Percentiles rank a stretch among this genome's conserved stretches.
Evolutionary conservation across 2,888 invertebrate species (phyloP).

Genomic region (Sarcophaga rosellei): DNA sequence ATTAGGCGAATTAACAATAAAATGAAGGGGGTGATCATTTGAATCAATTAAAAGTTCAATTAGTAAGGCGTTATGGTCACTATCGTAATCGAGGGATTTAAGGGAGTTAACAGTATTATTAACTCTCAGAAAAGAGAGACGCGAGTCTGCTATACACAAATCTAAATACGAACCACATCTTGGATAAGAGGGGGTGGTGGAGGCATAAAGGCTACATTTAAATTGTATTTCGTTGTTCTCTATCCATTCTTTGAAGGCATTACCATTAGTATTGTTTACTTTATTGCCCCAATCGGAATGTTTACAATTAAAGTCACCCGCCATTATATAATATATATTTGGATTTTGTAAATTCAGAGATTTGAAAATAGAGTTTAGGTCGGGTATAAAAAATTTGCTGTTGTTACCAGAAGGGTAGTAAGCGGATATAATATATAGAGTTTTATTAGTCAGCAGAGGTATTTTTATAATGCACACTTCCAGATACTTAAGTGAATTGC

Average conservation of each 20-base stretch:
- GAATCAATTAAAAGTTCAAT: constrained; percentile 33
- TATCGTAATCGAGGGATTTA: constrained; percentile 27
- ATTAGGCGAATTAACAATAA: constrained; percentile 7
- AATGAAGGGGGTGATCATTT: constrained; percentile 29
- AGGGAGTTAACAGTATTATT: constrained; percentile 29
- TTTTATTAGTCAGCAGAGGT: constrained; percentile 2
- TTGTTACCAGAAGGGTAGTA: constrained; percentile 42
- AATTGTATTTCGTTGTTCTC: constrained; percentile 33
- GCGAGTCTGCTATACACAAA: no score
- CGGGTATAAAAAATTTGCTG: constrained; percentile 23
- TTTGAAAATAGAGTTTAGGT: background rate
- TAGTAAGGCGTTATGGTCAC: constrained; percentile 22
- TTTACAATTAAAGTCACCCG: constrained; percentile 31
- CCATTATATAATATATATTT: constrained; percentile 34
- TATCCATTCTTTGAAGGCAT: constrained; percentile 16
- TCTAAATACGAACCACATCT: no score
- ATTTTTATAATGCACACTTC: constrained; percentile 20
- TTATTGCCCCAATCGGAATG: constrained; percentile 46
- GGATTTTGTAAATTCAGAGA: constrained; percentile 36
- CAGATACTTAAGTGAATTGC: constrained; percentile 5
- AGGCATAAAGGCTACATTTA: constrained; percentile 47
- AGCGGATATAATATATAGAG: constrained; percentile 17
- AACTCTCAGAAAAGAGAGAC: constrained; percentile 26
- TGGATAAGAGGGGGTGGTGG: constrained; percentile 42
- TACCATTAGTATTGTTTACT: constrained; percentile 32